These are phyloP conservation scores for Acipenser oxyrinchus DNA, from an alignment of 2,797 vertebrate species.

Conservation along the genomic window DNA sequence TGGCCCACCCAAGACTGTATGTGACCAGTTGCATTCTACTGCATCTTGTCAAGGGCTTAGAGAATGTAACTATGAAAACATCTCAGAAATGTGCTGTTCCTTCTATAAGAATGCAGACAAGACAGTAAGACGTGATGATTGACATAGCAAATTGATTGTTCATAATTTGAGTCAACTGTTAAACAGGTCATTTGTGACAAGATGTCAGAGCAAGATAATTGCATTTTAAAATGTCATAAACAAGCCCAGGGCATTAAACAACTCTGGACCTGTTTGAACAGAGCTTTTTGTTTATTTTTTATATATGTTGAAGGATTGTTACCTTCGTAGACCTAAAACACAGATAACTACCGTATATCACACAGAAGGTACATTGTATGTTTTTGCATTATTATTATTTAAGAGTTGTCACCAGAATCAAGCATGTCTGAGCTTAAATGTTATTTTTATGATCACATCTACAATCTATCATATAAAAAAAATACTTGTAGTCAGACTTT, in stretches of 20 bases:
- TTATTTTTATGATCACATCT: no score
- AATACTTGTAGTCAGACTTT: no score
- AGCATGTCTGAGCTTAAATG: no score
- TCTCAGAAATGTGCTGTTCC: conserved; percentile 38
- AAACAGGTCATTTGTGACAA: conserved; percentile 32
- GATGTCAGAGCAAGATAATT: conserved; percentile 54
- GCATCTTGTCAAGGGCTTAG: conserved; percentile 13
- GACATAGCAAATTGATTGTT: conserved; percentile 53
- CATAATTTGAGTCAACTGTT: conserved; percentile 50
- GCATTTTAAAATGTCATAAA: conserved; percentile 52
- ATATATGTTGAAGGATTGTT: no score
- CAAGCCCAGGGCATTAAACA: conserved; percentile 42
- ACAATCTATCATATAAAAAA: no score
- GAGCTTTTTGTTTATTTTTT: conserved; percentile 9
- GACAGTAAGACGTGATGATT: conserved; percentile 48
- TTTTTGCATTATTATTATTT: no score
- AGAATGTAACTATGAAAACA: conserved; percentile 19
- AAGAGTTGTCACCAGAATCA: no score
- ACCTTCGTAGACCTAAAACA: no score
- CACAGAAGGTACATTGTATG: no score
- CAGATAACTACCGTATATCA: no score
- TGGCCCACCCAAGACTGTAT: no score
- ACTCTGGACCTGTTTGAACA: conserved; percentile 24
- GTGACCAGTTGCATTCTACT: no score
- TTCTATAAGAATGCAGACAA: conserved; percentile 56